Evolutionary conservation across 2,797 vertebrate species (phyloP), one percentile per base, ranked within the genome.

Genomic region (Sebastes kiyomatsui): DNA sequence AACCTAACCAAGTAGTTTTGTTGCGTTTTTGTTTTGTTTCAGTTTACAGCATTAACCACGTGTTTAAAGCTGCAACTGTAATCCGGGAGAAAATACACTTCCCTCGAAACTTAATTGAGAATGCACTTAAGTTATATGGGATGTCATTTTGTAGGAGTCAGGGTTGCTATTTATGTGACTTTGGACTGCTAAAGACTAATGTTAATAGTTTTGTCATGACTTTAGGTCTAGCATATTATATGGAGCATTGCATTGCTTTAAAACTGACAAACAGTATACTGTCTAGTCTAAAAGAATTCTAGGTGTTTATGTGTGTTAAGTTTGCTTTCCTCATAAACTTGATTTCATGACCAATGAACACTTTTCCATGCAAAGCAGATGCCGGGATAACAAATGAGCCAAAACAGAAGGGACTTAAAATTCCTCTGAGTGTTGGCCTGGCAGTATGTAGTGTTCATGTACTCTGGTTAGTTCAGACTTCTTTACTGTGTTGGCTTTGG

Each of bases 401-500:
- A 67, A 79, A 77, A 75, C 79, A 83, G 88, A 84, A 79, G 72
- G 72, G 77, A 82, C 81, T 84, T 82, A 61, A 86, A 72, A 87
- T 85, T 79, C 74, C 69, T 87, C 75, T 42, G 28, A 60, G 81
- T 62, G 81, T 78, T 80, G 84, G 86, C 83, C 84, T 82, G 86
- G 81, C 85, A 79, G 46, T 83, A 61, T 82, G 75, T 54, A 67
- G 67, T 73, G 79, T 79, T 80, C 67, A 78, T 92, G 87, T 87
- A 86, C 78, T 88, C 35, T 72, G 79, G 87, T 91, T 86, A 83
- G 90, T 83, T 82, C 62, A 12, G 76, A 84, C 81, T 83, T 85
- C 83, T 90, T 93, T 85, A 80, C 76, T 84, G 69, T 94, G 91
- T 93, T 93, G 90, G 88, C 87, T 94, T 93, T 93, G 92, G 92